Base-by-base conservation (phyloP, 2,797 vertebrate genomes). In the Octomys mimax region DNA sequence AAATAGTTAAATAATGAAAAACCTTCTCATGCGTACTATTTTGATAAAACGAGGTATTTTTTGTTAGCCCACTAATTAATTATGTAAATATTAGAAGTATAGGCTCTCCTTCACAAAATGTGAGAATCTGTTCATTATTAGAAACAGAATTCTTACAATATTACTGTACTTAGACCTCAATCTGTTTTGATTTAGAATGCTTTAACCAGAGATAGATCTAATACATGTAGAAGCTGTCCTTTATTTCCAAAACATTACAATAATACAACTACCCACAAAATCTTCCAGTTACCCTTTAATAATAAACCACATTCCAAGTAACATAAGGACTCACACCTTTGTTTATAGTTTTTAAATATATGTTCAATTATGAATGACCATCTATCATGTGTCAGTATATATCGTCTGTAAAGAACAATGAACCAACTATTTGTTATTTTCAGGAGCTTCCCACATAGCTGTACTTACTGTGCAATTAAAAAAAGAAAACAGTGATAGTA, bases 321-420 rank as follows among this genome's bases (percentile, higher is more conserved):
- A 26, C 14, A 52, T 14, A 92, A 96, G 4, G 1, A 87, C 28
- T 70, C 68, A 31, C 12, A 59, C 10, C 13, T 62, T 39, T 75
- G 62, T 78, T 2, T 36, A 59, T 52, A 24, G 39, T 22, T 94
- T 92, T 77, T 18, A 86, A 52, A 95, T 90, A 89, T 16, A 82
- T 31, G 78, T 77, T 95, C 11, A 84, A 28, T 59, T 33, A 54
- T 82, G 78, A 82, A 6, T 79, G 59, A 64, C 0, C 71, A 16
- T 66, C 16, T 87, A 52, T 49, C 82, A 39, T 14, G 57, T n/a
- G 5, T 83, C 36, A 77, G n/a, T 13, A 16, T 54, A 8, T 79
- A 11, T 66, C 31, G 78, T 73, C 57, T 42, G 7, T 49, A 62
- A 31, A 90, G 39, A 68, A 66, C 28, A 87, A 89, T 81, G 10